Conservation (phyloP, 2,888 invertebrate species). For the Eilema griseolum region DNA sequence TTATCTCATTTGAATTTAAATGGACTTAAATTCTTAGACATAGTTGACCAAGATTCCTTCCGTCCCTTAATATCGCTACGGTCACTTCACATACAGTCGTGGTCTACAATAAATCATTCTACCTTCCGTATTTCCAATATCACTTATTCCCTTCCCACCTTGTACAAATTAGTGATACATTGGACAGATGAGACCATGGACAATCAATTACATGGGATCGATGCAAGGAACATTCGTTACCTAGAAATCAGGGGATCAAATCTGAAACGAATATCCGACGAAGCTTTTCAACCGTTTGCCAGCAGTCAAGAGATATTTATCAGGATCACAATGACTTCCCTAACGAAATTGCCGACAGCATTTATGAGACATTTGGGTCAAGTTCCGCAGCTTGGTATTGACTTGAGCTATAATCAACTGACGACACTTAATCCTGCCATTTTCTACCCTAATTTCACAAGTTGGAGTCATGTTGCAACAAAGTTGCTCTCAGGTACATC, state of each 20-base stretch:
- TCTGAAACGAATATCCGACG: constrained; percentile 91
- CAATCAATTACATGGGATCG: constrained; percentile 91
- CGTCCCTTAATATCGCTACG: constrained; percentile 91
- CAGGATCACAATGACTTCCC: constrained; percentile 92
- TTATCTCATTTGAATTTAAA: constrained; percentile 92
- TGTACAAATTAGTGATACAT: constrained; percentile 92
- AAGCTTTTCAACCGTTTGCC: constrained; percentile 92
- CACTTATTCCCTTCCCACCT: constrained; percentile 90
- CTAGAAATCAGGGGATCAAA: constrained; percentile 93
- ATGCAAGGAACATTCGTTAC: constrained; percentile 92
- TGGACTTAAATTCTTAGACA: constrained; percentile 90
- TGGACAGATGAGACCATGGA: constrained; percentile 91
- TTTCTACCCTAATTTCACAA: constrained; percentile 94
- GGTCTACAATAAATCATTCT: constrained; percentile 91
- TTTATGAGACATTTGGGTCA: constrained; percentile 92
- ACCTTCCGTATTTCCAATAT: constrained; percentile 90
- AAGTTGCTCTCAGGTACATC: constrained; percentile 92
- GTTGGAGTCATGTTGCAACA: constrained; percentile 95
- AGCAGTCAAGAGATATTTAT: constrained; percentile 92
- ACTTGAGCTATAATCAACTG: constrained; percentile 93
- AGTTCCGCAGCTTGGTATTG: constrained; percentile 93
- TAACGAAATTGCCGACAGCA: constrained; percentile 93
- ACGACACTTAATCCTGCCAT: constrained; percentile 93
- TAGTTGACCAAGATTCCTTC: constrained; percentile 92
- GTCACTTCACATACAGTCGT: constrained; percentile 90